Conservation (phyloP, 2,888 invertebrate species). For the Platycheirus albimanus region DNA sequence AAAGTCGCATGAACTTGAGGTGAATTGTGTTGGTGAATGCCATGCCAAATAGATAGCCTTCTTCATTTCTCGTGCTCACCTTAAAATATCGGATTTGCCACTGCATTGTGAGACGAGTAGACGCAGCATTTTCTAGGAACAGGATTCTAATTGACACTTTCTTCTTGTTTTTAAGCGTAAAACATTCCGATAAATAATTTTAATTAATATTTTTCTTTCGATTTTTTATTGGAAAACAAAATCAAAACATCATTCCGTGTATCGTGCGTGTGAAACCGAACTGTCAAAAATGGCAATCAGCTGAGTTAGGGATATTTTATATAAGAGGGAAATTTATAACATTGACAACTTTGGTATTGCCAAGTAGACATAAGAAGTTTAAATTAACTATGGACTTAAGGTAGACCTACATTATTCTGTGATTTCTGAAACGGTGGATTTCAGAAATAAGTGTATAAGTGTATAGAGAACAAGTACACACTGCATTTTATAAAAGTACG, state of each 20-base stretch:
- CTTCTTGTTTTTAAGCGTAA: slow-evolving; percentile 32
- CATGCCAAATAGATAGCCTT: slow-evolving; percentile 31
- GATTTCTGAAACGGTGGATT: too few species aligned
- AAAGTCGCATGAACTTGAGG: slow-evolving; percentile 47
- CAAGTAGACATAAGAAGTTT: not conserved
- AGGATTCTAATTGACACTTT: slow-evolving; percentile 31
- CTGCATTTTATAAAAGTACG: too few species aligned
- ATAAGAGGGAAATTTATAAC: not conserved
- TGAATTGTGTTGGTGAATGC: too few species aligned
- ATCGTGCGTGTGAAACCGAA: slow-evolving; percentile 33
- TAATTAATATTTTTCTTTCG: slow-evolving; percentile 29
- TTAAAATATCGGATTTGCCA: slow-evolving; percentile 76
- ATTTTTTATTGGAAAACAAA: slow-evolving; percentile 42
- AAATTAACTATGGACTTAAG: too few species aligned
- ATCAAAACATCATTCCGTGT: slow-evolving; percentile 48
- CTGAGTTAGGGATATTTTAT: slow-evolving; percentile 32
- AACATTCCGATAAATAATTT: slow-evolving; percentile 56
- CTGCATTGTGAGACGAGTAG: slow-evolving; percentile 77
- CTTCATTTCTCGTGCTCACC: slow-evolving; percentile 76
- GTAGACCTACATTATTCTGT: too few species aligned
- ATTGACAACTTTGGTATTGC: slow-evolving; percentile 14
- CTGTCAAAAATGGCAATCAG: slow-evolving; percentile 61
- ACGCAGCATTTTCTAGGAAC: slow-evolving; percentile 77
- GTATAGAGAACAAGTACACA: too few species aligned
- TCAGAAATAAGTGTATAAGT: too few species aligned